These are phyloP conservation scores for Chamaetylas fuelleborni DNA, from an alignment of 2,113 vertebrate genomes.

Conservation along the genomic window DNA sequence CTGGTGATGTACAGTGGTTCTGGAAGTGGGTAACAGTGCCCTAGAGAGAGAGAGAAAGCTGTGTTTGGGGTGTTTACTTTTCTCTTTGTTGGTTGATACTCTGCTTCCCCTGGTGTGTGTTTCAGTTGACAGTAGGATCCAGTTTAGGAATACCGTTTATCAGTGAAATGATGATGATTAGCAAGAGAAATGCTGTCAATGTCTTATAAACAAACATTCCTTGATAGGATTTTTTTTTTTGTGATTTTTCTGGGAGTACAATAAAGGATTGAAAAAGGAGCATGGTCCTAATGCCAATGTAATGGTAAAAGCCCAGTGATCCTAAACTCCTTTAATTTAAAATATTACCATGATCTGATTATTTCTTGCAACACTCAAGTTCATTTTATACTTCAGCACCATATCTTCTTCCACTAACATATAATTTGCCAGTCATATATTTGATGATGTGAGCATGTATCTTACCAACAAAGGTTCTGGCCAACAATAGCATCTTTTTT, in stretches of 20 bases:
- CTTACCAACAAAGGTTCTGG: not conserved
- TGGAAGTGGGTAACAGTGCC: not conserved
- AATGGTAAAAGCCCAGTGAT: not conserved
- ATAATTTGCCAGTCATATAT: conserved; percentile 4
- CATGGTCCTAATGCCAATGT: not conserved
- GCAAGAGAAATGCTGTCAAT: not conserved
- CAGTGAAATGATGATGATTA: not conserved
- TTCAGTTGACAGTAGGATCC: not conserved
- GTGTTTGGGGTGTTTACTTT: not conserved
- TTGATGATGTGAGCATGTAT: conserved; percentile 22
- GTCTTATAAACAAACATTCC: not conserved
- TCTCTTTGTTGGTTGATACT: not conserved
- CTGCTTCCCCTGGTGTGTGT: not conserved
- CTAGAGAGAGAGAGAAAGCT: not conserved
- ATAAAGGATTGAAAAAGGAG: not conserved
- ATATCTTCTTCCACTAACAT: not conserved
- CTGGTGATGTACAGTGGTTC: not conserved
- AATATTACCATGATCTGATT: not conserved
- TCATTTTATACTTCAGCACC: not conserved
- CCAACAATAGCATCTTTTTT: conserved; percentile 30
- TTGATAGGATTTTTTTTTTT: not conserved
- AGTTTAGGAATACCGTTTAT: not conserved
- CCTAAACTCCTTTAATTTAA: not conserved
- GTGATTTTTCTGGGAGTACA: not conserved
- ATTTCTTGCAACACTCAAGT: not conserved